Conservation (phyloP, 1,140 invertebrate genomes). For the Caenorhabditis latens region DNA sequence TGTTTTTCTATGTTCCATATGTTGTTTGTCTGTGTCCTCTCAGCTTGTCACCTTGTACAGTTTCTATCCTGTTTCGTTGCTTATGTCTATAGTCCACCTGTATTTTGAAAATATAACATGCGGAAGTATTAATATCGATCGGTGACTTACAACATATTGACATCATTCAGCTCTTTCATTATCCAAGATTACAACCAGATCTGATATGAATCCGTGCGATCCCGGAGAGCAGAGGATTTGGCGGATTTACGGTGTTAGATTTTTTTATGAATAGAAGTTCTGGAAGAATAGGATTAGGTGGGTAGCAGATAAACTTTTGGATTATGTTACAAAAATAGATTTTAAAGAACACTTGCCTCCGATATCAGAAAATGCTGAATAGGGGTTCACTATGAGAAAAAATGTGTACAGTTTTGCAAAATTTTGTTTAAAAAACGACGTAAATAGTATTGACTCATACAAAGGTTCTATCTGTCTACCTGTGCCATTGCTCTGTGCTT, state of each 20-base stretch:
- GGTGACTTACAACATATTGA: not conserved
- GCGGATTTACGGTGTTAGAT: not conserved
- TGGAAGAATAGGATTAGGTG: constrained; percentile 18
- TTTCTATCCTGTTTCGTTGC: too few species aligned
- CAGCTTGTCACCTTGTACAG: too few species aligned
- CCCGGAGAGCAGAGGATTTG: not conserved
- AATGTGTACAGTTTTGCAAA: too few species aligned
- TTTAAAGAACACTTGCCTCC: too few species aligned
- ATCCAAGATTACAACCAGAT: not conserved
- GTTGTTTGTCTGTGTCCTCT: too few species aligned
- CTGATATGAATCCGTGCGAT: not conserved
- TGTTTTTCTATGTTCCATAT: too few species aligned
- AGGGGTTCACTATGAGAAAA: not conserved
- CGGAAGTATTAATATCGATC: too few species aligned
- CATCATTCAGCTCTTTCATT: not conserved
- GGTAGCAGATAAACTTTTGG: not conserved
- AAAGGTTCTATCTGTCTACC: constrained; percentile 19
- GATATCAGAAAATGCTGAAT: not conserved
- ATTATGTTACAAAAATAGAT: not conserved
- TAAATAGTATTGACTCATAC: constrained; percentile 21
- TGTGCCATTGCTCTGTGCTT: constrained; percentile 13
- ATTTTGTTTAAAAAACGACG: not conserved
- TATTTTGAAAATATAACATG: too few species aligned
- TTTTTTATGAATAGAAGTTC: constrained; percentile 2
- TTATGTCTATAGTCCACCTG: too few species aligned